These are phyloP conservation scores for Drosophila kokeensis DNA, from an alignment of 2,888 invertebrate genomes.

Conservation along the genomic window DNA sequence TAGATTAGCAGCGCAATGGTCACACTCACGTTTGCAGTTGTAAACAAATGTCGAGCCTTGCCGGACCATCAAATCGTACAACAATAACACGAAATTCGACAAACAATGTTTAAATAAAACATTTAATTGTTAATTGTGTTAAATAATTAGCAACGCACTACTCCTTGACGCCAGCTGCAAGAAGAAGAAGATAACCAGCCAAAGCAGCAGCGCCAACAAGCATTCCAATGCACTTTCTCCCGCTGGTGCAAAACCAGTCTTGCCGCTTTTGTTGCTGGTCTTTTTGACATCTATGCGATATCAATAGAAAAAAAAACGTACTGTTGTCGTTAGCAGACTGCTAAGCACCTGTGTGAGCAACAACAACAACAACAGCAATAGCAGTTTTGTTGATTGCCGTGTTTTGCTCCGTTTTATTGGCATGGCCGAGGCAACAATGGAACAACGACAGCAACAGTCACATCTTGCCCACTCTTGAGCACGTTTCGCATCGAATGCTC, in stretches of 20 bases:
- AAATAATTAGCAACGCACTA: slow-evolving; percentile 17
- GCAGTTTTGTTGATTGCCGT: slow-evolving; percentile 53
- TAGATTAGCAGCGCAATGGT: not conserved
- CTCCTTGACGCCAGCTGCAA: slow-evolving; percentile 8
- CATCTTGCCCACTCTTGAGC: slow-evolving; percentile 70
- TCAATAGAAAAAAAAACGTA: slow-evolving; percentile 68
- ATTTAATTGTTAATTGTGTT: slow-evolving; percentile 3
- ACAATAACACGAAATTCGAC: slow-evolving; percentile 8
- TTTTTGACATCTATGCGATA: slow-evolving; percentile 76
- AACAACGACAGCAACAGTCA: slow-evolving; percentile 56
- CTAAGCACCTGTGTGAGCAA: slow-evolving; percentile 62
- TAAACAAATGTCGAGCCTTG: slow-evolving; percentile 50
- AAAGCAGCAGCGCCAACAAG: slow-evolving; percentile 30
- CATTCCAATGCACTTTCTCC: slow-evolving; percentile 77
- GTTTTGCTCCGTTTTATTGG: slow-evolving; percentile 65
- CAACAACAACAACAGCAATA: slow-evolving; percentile 45
- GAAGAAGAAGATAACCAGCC: not conserved
- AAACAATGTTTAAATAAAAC: slow-evolving; percentile 5
- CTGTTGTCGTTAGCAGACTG: slow-evolving; percentile 56
- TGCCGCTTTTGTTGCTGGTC: slow-evolving; percentile 47
- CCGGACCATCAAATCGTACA: slow-evolving; percentile 19
- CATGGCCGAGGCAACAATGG: slow-evolving; percentile 46
- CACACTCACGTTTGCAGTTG: slow-evolving; percentile 37
- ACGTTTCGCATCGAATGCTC: slow-evolving; percentile 38
- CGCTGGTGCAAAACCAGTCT: slow-evolving; percentile 56